Percentiles rank a stretch among this genome's conserved stretches.
phyloP scores from a whole-genome alignment of 2,113 vertebrate genomes.

The Taurulus bubalis region DNA sequence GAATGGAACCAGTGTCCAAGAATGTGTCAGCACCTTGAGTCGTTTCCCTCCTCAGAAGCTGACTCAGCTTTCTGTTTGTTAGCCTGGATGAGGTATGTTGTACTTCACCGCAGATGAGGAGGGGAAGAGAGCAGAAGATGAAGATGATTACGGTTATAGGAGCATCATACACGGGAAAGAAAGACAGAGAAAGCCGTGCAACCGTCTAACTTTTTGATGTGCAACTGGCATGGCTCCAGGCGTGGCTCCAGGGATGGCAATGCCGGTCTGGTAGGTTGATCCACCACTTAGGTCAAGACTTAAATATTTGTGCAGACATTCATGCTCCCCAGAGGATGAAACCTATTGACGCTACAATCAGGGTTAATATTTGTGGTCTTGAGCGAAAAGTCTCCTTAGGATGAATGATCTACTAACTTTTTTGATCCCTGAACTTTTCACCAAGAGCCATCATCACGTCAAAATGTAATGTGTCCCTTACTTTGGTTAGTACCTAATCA shows the following conservation, averaged over 20 bases:
- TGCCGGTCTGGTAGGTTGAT: no score
- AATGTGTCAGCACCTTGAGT: constrained; percentile 19
- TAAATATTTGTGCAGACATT: not conserved
- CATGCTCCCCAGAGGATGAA: not conserved
- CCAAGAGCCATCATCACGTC: no score
- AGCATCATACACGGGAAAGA: not conserved
- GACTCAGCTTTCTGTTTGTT: constrained; percentile 21
- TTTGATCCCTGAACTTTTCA: not conserved
- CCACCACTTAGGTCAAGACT: not conserved
- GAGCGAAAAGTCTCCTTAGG: not conserved
- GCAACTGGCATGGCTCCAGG: not conserved
- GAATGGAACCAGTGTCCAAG: constrained; percentile 1
- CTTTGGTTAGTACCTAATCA: not conserved
- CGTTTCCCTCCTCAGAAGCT: constrained; percentile 7
- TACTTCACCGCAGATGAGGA: not conserved
- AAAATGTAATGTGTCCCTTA: not conserved
- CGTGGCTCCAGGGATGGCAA: not conserved
- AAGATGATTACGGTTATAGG: not conserved
- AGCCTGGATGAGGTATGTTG: not conserved
- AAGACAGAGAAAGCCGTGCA: not conserved
- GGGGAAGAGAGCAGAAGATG: not conserved
- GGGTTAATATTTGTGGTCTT: not conserved
- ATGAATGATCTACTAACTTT: not conserved
- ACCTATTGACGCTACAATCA: not conserved
- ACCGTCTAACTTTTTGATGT: not conserved